A percentile compares a stretch with the other conserved stretches of the same genome.
Evolutionary conservation across 2,888 invertebrate genomes (phyloP).

Genomic region (Ophioninae sp.): DNA sequence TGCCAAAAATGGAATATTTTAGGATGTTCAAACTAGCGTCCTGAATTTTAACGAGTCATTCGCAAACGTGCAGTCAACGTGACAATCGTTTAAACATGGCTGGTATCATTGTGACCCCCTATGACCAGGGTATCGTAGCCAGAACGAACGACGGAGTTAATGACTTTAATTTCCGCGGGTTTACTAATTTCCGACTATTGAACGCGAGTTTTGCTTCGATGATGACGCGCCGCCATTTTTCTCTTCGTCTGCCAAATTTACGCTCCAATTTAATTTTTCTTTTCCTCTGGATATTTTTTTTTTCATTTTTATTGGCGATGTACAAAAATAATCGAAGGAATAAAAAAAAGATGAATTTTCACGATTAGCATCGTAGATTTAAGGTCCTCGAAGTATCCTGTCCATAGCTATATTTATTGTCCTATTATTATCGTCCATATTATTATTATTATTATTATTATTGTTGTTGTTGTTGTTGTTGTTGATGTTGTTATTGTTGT

Average conservation of each 20-base stretch:
- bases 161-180: background rate
- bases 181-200: background rate
- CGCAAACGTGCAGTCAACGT: no score
- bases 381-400: constrained; percentile 6
- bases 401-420: background rate
- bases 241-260: background rate
- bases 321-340: background rate
- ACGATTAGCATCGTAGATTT: constrained; percentile 7
- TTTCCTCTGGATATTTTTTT: background rate
- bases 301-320: background rate
- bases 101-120: no score
- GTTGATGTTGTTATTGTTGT: background rate
- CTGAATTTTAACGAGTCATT: no score
- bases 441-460: constrained; percentile 28
- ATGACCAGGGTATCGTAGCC: no score
- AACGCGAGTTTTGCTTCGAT: background rate
- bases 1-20: no score
- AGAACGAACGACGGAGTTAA: background rate
- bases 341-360: background rate
- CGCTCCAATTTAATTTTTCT: background rate
- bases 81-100: no score
- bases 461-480: constrained; percentile 46
- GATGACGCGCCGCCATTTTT: background rate
- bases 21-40: no score
- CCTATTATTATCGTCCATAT: background rate